Percentiles rank a stretch among this genome's conserved stretches.
Evolutionary conservation across 2,888 invertebrate genomes (phyloP).

Genomic region (Mantis religiosa): DNA sequence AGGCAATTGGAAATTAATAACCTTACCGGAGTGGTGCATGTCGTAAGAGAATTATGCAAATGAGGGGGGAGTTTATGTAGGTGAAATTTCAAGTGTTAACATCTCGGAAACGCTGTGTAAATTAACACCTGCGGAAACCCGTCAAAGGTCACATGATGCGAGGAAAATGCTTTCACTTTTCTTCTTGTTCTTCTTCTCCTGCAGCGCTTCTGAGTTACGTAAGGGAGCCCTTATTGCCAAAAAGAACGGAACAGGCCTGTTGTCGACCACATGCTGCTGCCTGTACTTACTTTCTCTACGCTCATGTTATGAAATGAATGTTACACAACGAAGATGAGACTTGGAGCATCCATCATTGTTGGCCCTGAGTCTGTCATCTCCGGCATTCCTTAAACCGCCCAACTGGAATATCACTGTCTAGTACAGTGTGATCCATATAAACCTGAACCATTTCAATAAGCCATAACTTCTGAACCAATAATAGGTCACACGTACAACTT

Average conservation of each 20-base stretch:
- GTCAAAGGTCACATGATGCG: neutral
- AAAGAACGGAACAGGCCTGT: neutral
- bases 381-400: too few relatives aligned
- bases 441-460: too few relatives aligned
- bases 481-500: too few relatives aligned
- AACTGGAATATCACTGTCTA: too few relatives aligned
- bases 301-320: neutral
- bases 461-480: too few relatives aligned
- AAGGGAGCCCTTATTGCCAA: neutral
- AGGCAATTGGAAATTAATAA: neutral
- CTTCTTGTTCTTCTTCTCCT: too few relatives aligned
- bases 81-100: neutral
- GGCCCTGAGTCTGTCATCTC: neutral
- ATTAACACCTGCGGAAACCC: neutral
- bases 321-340: neutral
- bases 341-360: neutral
- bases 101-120: neutral
- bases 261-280: neutral
- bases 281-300: neutral
- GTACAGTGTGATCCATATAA: too few relatives aligned
- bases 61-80: neutral
- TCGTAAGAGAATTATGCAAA: neutral
- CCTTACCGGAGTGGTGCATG: neutral
- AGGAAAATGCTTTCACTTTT: neutral
- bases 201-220: neutral